phyloP scores from a whole-genome alignment of 2,113 vertebrate species.

The Aptenodytes patagonicus region DNA sequence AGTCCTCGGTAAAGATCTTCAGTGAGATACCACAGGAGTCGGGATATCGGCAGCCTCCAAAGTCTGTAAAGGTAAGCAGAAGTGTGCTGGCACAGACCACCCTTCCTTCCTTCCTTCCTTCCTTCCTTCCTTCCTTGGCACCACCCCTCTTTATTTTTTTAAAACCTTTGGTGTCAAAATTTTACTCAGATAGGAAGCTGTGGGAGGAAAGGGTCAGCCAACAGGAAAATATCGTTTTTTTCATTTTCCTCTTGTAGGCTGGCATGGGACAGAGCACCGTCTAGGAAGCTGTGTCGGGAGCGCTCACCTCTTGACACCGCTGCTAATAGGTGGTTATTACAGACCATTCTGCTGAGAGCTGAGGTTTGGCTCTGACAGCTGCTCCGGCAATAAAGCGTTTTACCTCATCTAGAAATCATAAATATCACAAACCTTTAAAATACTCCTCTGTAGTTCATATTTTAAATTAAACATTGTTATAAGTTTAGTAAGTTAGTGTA shows the following conservation, averaged over 20 bases:
- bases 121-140: too few relatives aligned
- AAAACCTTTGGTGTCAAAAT: neutral
- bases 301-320: neutral
- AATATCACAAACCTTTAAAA: neutral
- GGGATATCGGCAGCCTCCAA: neutral
- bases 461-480: neutral
- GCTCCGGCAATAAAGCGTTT: neutral
- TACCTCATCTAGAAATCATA: neutral
- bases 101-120: neutral
- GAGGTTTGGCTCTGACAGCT: neutral
- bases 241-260: slow-evolving; percentile 12
- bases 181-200: neutral
- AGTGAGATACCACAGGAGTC: neutral
- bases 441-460: neutral
- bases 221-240: neutral
- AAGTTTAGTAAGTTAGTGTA: neutral
- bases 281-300: neutral
- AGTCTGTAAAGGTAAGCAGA: neutral
- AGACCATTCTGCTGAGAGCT: neutral
- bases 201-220: slow-evolving; percentile 44
- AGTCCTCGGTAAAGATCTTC: neutral
- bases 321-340: neutral
- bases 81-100: neutral
- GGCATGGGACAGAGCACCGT: neutral
- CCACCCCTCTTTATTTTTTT: neutral